Conservation (phyloP, 30 jellyfish, hydroid and myxozoan species). For the Cassiopea xamachana region DNA sequence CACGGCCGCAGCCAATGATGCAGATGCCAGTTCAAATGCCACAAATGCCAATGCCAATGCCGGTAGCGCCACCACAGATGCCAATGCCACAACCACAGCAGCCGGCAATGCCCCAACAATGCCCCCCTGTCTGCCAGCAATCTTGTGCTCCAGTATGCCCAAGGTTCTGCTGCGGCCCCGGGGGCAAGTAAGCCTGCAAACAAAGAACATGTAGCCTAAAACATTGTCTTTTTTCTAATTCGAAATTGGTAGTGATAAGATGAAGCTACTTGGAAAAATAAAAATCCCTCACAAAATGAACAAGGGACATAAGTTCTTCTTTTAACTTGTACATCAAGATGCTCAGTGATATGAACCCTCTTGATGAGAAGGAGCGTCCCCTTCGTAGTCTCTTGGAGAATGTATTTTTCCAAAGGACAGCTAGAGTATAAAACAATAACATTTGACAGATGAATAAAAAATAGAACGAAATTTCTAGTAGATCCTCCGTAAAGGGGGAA, state of each 20-base stretch:
- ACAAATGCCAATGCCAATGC: too few relatives aligned
- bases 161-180: constrained; percentile 81
- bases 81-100: constrained; percentile 72
- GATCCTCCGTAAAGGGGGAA: too few relatives aligned
- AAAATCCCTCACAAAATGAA: not conserved
- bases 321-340: too few relatives aligned
- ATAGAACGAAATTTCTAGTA: too few relatives aligned
- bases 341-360: too few relatives aligned
- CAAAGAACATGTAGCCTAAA: not conserved
- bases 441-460: too few relatives aligned
- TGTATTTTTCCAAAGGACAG: too few relatives aligned
- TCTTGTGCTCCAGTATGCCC: constrained; percentile 86
- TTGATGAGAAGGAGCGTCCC: too few relatives aligned
- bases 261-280: not conserved
- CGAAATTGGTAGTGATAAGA: not conserved
- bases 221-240: not conserved
- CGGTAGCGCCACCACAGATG: not conserved
- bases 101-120: constrained; percentile 59
- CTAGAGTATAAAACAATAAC: too few relatives aligned
- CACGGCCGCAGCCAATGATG: constrained; percentile 58
- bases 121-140: constrained; percentile 65
- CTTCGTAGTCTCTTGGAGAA: too few relatives aligned
- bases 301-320: too few relatives aligned
- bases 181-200: constrained; percentile 46
- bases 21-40: constrained; percentile 67